Evolutionary conservation across 1,140 invertebrate genomes (phyloP).

Genomic region (Heliconius hermathena): DNA sequence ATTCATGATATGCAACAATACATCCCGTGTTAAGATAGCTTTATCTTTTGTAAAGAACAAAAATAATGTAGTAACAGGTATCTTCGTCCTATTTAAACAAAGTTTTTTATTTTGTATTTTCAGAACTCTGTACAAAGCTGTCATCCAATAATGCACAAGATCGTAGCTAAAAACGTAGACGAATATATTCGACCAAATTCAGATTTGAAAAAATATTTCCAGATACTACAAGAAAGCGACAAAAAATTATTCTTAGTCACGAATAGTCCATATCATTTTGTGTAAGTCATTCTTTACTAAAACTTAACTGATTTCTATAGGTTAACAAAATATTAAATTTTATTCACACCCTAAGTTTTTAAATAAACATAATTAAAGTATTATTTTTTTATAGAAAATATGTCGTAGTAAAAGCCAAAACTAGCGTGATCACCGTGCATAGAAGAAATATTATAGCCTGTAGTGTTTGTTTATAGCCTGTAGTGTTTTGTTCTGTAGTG

Average conservation of each 20-base stretch:
- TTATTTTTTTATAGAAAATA: neutral
- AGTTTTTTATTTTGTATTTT: slow-evolving; percentile 50
- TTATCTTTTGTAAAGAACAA: too few species aligned
- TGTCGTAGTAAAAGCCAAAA: neutral
- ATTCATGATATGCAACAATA: too few species aligned
- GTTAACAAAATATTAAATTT: neutral
- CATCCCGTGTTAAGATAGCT: too few species aligned
- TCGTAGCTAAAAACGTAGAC: slow-evolving; percentile 89
- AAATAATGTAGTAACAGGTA: too few species aligned
- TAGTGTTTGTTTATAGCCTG: too few species aligned
- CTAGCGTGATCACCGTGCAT: neutral
- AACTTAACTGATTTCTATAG: neutral
- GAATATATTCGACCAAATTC: slow-evolving; percentile 92
- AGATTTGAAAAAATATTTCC: slow-evolving; percentile 89
- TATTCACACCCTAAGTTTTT: neutral
- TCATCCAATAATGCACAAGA: slow-evolving; percentile 95
- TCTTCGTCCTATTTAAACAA: too few species aligned
- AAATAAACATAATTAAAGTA: neutral
- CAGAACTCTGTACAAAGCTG: slow-evolving; percentile 94
- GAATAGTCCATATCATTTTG: slow-evolving; percentile 98
- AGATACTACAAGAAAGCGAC: slow-evolving; percentile 86
- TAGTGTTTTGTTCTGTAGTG: too few species aligned
- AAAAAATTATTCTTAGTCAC: slow-evolving; percentile 98
- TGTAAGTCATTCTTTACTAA: slow-evolving; percentile 86
- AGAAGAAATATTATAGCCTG: too few species aligned